phyloP scores from a whole-genome alignment of 2,888 invertebrate genomes.

The Eupithecia subfuscata region DNA sequence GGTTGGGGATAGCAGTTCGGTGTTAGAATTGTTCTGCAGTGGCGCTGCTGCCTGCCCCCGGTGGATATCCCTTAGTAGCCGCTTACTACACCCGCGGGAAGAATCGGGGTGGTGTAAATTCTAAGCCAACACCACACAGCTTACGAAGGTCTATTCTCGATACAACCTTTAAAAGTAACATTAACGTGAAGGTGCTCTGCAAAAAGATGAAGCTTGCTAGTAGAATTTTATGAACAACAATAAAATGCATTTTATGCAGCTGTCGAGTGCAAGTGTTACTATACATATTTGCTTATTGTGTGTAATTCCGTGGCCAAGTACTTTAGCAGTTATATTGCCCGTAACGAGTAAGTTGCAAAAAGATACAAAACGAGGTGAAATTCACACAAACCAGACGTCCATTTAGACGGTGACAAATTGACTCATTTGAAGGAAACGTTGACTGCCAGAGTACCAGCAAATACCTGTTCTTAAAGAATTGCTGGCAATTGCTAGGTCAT shows the following conservation, averaged over 20 bases:
- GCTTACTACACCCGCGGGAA: too few relatives aligned
- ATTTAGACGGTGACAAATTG: conserved; percentile 11
- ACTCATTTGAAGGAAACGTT: neutral
- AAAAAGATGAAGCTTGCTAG: conserved; percentile 58
- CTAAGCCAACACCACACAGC: too few relatives aligned
- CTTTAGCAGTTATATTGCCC: conserved; percentile 2
- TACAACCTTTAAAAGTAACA: conserved; percentile 26
- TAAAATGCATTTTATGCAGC: conserved; percentile 52
- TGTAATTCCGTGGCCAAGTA: conserved; percentile 43
- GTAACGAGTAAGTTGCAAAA: conserved; percentile 7
- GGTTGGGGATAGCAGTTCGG: too few relatives aligned
- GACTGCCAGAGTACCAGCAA: neutral
- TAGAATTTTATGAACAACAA: conserved; percentile 56
- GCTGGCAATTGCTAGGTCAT: neutral
- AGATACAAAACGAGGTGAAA: neutral
- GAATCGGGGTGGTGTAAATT: too few relatives aligned
- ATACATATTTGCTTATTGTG: conserved; percentile 43
- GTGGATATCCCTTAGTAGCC: too few relatives aligned
- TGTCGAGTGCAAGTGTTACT: conserved; percentile 37
- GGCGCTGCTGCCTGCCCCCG: too few relatives aligned
- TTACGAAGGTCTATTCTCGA: neutral
- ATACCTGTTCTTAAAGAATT: neutral
- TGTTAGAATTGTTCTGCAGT: too few relatives aligned
- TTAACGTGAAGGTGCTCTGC: conserved; percentile 60
- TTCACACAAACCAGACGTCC: conserved; percentile 1